Base-by-base conservation (phyloP, 2,888 invertebrate species). In the Pegoplata infirma region DNA sequence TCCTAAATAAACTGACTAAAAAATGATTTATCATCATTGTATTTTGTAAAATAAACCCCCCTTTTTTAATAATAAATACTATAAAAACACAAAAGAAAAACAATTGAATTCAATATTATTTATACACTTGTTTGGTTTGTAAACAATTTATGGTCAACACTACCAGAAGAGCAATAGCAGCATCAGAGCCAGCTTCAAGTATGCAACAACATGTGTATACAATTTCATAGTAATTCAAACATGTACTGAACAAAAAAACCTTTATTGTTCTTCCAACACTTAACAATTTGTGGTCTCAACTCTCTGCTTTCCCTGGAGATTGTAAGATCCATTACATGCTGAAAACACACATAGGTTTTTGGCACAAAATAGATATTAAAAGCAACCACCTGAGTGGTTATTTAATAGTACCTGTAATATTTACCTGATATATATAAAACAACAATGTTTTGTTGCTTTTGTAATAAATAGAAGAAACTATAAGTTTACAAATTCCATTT, bases 41-140 rank as follows among this genome's bases (percentile, higher is more conserved):
- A n/a, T n/a, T 10, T 56, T 59, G 36, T 63, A 68, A 61, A 68
- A 68, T 63, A 63, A 63, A 56, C 68, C 61, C 36, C 49, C 67
- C n/a, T n/a, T 74, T 61, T n/a, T 21, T 21, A 21, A 17, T 19
- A 21, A 12, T 4, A 67, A n/a, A 51, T 14, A 21, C 8, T 7
- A 64, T 19, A 51, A 17, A 44, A 64, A 51, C 0, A 21, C n/a
- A 32, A 73, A 28, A 66, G 10, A 47, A 68, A 58, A 56, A 63
- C 55, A 55, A 67, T 68, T 75, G 67, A 75, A 68, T 68, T 63
- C 61, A 63, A 68, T 75, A 75, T 51, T 55, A n/a, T 56, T 56
- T 47, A 28, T 58, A 68, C 47, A 61, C 67, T 68, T 32, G 59
- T 17, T 51, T 75, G 61, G 61, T 36, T 74, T 73, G 3, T 25